Base-by-base conservation (phyloP, 1,140 invertebrate species). In the Triops longicaudatus region DNA sequence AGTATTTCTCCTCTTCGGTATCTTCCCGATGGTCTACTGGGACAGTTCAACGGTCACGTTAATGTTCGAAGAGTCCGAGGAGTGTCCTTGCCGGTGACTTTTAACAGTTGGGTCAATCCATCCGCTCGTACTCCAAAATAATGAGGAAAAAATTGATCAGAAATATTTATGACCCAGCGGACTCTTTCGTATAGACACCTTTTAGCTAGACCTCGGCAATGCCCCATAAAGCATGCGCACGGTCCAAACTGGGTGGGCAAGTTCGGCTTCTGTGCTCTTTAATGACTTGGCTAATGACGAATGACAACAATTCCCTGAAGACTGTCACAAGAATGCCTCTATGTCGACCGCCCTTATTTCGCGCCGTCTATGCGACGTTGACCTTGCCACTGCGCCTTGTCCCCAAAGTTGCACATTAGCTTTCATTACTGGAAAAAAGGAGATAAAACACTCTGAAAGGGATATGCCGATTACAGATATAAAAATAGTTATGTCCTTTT, bases 201-300 rank as follows among this genome's bases (percentile, higher is more conserved):
- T 63, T 63, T 63, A 63, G 50, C 50, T 6, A 63, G 50, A 63
- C 50, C 50, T 63, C 22, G 50, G 50, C 50, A 63, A 7, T 63
- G 10, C 50, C 31, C 31, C 50, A 63, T 63, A 63, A 63, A 63
- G 50, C 50, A 63, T 63, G 50, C 50, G 11, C 50, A 63, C 50
- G 50, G 14, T 1, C 50, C 50, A 63, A 63, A 63, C 50, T 63
- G 50, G 50, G 50, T 63, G 50, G 50, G 14, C 50, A 63, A 6
- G 14, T 63, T 63, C 50, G 50, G 50, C 50, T 63, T 22, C 50
- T 63, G 50, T 22, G 22, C 50, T 63, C 50, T 63, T 22, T 63
- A 63, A 63, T 63, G 50, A 63, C n/a, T 63, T 63, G 50, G 50
- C 50, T 63, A 63, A 63, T 63, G 50, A 63, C 17, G 50, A 63